Conservation (phyloP, 2,113 vertebrate genomes). For the Periophthalmus modestus region DNA sequence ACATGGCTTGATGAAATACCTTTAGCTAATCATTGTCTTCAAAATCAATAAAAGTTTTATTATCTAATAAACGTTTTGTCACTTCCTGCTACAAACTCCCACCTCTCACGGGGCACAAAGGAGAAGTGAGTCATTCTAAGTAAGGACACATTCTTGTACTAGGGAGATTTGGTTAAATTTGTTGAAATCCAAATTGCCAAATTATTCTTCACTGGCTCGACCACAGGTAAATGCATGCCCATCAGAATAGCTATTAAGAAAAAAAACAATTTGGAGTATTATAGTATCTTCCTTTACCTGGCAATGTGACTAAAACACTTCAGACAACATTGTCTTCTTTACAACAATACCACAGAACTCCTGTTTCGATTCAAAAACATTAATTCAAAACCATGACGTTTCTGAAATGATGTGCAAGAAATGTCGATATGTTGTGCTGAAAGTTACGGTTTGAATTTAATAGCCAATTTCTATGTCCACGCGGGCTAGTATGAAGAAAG, state of each 20-base stretch:
- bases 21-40: neutral
- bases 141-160: neutral
- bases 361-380: neutral
- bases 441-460: neutral
- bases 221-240: neutral
- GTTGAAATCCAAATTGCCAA: neutral
- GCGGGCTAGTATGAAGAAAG: constrained; percentile 36
- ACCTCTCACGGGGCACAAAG: neutral
- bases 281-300: neutral
- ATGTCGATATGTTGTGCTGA: neutral
- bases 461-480: constrained; percentile 46
- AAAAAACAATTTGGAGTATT: neutral
- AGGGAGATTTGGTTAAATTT: neutral
- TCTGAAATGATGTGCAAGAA: neutral
- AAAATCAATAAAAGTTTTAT: neutral
- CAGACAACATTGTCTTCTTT: neutral
- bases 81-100: neutral
- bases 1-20: neutral
- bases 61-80: neutral
- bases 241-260: neutral
- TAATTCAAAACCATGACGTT: neutral
- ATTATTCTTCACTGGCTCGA: neutral
- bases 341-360: neutral
- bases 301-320: neutral
- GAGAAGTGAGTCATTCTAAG: neutral